Conservation (phyloP, 2,888 invertebrate genomes). For the Acleris laterana region DNA sequence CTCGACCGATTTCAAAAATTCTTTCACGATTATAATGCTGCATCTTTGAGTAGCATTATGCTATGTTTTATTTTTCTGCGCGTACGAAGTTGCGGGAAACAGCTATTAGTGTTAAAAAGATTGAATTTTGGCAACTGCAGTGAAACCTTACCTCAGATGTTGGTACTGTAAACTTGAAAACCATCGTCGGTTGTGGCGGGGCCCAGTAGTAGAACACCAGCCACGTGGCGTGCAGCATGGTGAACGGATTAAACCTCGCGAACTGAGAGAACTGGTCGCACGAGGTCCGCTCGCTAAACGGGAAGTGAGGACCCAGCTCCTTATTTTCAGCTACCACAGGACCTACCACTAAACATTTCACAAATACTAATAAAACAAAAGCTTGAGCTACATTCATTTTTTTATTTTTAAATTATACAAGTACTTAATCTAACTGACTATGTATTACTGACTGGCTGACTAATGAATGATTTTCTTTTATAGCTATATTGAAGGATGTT, state of each 20-base stretch:
- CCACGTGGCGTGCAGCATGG: constrained; percentile 56
- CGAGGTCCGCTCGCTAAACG: constrained; percentile 46
- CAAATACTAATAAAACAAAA: not conserved
- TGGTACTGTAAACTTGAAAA: constrained; percentile 52
- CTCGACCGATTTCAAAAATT: no score
- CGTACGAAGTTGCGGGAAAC: no score
- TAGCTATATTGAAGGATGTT: no score
- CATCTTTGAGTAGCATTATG: no score
- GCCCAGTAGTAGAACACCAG: constrained; percentile 65
- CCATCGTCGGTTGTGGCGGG: constrained; percentile 13
- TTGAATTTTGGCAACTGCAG: not conserved
- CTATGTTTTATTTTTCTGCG: no score
- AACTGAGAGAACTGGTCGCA: constrained; percentile 57
- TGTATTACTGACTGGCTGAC: no score
- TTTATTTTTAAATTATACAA: no score
- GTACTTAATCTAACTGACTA: no score
- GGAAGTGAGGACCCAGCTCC: constrained; percentile 37
- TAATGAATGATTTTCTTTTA: no score
- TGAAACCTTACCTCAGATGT: constrained; percentile 48
- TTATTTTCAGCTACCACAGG: constrained; percentile 43
- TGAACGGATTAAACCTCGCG: constrained; percentile 65
- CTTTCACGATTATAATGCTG: no score
- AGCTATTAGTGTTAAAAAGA: not conserved
- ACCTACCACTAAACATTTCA: constrained; percentile 11
- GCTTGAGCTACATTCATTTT: not conserved